Conservation (phyloP, 2,797 vertebrate species). For the Pipistrellus nathusii region DNA sequence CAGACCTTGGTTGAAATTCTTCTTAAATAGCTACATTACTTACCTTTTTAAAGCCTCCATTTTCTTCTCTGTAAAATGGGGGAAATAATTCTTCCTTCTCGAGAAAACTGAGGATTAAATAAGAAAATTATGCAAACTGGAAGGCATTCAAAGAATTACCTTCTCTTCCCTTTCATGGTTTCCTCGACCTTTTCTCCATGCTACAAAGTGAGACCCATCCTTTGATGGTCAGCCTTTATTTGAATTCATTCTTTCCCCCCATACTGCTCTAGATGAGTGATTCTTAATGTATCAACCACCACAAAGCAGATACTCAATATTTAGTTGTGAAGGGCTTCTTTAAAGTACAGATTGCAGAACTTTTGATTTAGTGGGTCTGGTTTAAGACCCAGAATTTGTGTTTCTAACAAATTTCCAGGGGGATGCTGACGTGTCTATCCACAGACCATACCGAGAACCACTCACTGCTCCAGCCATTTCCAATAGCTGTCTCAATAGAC, state of each 20-base stretch:
- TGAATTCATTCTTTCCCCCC: neutral
- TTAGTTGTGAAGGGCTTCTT: neutral
- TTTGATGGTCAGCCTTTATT: neutral
- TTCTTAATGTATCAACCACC: neutral
- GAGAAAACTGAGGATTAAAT: neutral
- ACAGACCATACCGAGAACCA: neutral
- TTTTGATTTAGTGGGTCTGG: neutral
- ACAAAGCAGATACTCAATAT: neutral
- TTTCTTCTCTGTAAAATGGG: slow-evolving; percentile 23
- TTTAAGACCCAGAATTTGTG: neutral
- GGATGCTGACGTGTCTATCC: neutral
- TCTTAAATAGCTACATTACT: neutral
- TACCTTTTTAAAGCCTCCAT: slow-evolving; percentile 4
- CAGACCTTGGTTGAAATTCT: neutral
- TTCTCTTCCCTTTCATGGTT: neutral
- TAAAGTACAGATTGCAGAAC: neutral
- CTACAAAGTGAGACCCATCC: neutral
- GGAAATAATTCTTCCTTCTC: neutral
- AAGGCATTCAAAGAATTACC: neutral
- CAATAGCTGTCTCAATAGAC: neutral
- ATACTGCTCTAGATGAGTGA: neutral
- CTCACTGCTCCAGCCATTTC: neutral
- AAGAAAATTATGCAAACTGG: neutral
- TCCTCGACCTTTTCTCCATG: neutral
- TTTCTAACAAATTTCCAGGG: neutral